phyloP scores from a whole-genome alignment of 2,797 vertebrate genomes.

The Triplophysa yarkandensis region DNA sequence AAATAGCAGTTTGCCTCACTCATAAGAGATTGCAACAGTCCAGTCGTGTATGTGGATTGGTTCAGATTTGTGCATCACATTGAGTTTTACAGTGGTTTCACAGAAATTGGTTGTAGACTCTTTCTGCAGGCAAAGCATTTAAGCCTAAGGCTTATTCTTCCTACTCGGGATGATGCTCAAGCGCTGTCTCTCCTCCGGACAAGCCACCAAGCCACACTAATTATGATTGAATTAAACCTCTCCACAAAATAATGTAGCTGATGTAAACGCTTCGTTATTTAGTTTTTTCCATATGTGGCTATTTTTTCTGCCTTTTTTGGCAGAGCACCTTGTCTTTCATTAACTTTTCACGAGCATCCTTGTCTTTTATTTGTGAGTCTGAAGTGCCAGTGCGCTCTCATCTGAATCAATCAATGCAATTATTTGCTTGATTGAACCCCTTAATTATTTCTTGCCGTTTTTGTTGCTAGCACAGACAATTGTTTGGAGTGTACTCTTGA shows the following conservation, averaged over 20 bases:
- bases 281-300: conserved; percentile 16
- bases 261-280: conserved; percentile 10
- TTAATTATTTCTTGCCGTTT: conserved; percentile 48
- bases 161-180: conserved; percentile 15
- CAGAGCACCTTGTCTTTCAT: conserved; percentile 32
- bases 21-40: neutral
- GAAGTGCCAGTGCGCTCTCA: conserved; percentile 39
- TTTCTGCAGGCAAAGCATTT: conserved; percentile 14
- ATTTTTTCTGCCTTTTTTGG: conserved; percentile 4
- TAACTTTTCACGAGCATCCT: conserved; percentile 43
- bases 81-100: conserved; percentile 42
- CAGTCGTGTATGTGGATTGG: neutral
- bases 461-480: conserved; percentile 36
- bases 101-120: conserved; percentile 17
- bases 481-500: conserved; percentile 42
- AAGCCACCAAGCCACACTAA: conserved; percentile 65
- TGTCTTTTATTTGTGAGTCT: conserved; percentile 39
- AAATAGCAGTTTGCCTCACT: neutral
- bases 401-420: conserved; percentile 52
- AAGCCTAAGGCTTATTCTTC: conserved; percentile 9
- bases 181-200: conserved; percentile 44
- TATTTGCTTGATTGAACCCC: conserved; percentile 47
- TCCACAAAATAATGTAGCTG: conserved; percentile 50
- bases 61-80: conserved; percentile 32
- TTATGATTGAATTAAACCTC: conserved; percentile 69